Evolutionary conservation across 2,113 vertebrate genomes (phyloP), one percentile per base, ranked within the genome.

Genomic region (Silurus asotus): DNA sequence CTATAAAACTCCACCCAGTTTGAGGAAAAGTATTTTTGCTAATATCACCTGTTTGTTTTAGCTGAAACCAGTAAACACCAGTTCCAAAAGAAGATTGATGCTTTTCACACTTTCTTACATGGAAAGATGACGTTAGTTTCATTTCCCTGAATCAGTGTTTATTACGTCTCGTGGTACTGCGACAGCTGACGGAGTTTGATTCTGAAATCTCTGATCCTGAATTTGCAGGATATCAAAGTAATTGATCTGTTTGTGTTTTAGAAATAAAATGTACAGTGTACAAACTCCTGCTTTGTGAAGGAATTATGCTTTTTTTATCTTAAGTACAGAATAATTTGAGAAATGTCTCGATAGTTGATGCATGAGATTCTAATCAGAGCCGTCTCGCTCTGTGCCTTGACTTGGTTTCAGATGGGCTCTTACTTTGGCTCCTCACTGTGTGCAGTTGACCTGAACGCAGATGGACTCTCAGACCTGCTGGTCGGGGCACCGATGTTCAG

Each of bases 351-450:
- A 55, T 25, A 8, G 6, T 61, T 84, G 37, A 37, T 37, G 51
- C 49, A 9, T 64, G 87, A 81, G 70, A 37, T 82, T 83, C 59
- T 94, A 90, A 92, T 90, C 92, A 94, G 92, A 97, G 96, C 96
- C 93, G 94, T 96, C 94, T 78, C 92, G 92, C 95, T 96, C 93
- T 97, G 93, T 95, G 93, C 95, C 95, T 97, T 92, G 90, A 87
- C 95, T 98, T 96, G 96, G 94, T 98, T 98, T 91, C 97, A 99
- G 98, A 97, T 99, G 97, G 98, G 98, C 95, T 99, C 98, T 96
- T 99, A 99, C 97, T 99, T 99, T 97, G 98, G 98, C 96, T 99
- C 98, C 95, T 98, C 98, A 95, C 96, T 99, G 94, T 99, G 98
- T 93, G 97, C 97, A 96, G 97, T 98, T 96, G 98, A 99, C 95